Conservation (phyloP, 2,797 vertebrate genomes). For the Anolis apletophallus region DNA sequence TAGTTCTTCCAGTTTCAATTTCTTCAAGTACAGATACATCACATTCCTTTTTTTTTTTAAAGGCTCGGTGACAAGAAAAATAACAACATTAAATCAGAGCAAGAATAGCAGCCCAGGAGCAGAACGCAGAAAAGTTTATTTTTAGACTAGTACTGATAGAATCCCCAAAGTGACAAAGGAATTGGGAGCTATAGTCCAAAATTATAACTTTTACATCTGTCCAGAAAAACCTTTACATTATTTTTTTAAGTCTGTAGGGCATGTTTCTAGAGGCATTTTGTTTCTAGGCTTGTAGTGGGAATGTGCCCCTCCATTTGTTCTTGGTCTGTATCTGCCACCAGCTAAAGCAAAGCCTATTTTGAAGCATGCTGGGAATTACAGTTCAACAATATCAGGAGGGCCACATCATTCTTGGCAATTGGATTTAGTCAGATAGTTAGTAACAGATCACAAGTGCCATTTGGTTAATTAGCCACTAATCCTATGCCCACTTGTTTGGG, state of each 20-base stretch:
- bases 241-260: slow-evolving; percentile 9
- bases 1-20: slow-evolving; percentile 2
- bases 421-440: slow-evolving; percentile 22
- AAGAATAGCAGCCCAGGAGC: not conserved
- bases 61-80: slow-evolving; percentile 34
- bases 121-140: too few species aligned
- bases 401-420: slow-evolving; percentile 23
- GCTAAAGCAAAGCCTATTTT: too few species aligned
- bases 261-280: not conserved
- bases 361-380: too few species aligned
- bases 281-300: too few species aligned
- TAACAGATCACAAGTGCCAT: not conserved
- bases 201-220: too few species aligned
- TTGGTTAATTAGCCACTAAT: not conserved
- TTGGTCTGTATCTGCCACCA: too few species aligned
- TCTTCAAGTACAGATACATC: not conserved
- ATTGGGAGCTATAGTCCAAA: too few species aligned
- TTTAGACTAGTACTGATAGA: too few species aligned
- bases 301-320: too few species aligned
- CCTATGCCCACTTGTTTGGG: not conserved
- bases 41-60: not conserved
- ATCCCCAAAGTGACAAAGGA: too few species aligned
- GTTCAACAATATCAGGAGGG: too few species aligned
- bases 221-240: slow-evolving; percentile 6
- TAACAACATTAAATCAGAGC: not conserved